These are phyloP conservation scores for Hucho hucho DNA, from an alignment of 2,113 vertebrate genomes.

Conservation along the genomic window DNA sequence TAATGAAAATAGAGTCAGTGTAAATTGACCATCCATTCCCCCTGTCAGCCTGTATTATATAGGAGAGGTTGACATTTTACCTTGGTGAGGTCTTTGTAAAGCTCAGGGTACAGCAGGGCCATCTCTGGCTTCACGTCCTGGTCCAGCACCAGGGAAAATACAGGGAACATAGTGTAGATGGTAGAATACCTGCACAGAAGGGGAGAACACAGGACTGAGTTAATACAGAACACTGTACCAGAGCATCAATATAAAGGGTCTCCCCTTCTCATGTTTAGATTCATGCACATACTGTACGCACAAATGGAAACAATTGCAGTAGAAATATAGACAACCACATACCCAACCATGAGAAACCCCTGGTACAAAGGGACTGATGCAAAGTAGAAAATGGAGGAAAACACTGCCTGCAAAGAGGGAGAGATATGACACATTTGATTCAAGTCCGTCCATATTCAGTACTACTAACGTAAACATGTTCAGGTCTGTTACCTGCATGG, in stretches of 20 bases:
- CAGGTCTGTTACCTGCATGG: constrained; percentile 88
- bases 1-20: no score
- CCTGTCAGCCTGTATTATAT: background rate
- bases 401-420: constrained; percentile 83
- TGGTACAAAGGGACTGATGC: constrained; percentile 97
- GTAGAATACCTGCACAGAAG: constrained; percentile 85
- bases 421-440: background rate
- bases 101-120: constrained; percentile 95
- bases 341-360: constrained; percentile 99
- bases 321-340: constrained; percentile 47
- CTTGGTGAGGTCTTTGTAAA: constrained; percentile 99
- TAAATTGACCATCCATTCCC: background rate
- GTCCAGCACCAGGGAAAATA: constrained; percentile 96
- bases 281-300: background rate
- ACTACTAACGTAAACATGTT: background rate
- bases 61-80: constrained; percentile 52
- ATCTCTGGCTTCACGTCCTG: constrained; percentile 96
- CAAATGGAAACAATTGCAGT: background rate
- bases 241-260: background rate
- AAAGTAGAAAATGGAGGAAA: constrained; percentile 97
- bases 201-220: background rate
- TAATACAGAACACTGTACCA: background rate
- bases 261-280: background rate
- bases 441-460: background rate
- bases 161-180: constrained; percentile 98